These are phyloP conservation scores for Arrhopalites spinosus DNA, from an alignment of 2,888 invertebrate species.

Conservation along the genomic window DNA sequence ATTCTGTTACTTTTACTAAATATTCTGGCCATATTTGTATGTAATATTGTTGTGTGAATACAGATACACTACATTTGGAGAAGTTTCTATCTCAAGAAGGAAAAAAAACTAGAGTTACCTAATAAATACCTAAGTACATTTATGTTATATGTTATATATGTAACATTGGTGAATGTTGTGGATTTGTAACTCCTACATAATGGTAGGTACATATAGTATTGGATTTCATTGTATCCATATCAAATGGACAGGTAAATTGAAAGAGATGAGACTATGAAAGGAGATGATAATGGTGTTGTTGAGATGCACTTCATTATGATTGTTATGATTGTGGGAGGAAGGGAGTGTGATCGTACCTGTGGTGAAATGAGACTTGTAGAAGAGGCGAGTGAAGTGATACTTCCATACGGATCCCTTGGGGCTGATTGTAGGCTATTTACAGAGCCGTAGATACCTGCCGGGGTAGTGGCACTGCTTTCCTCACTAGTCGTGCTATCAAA, in stretches of 20 bases:
- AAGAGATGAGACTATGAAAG: neutral
- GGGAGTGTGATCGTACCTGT: conserved; percentile 60
- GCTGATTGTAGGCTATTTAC: conserved; percentile 57
- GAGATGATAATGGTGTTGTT: neutral
- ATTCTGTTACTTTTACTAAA: too few relatives aligned
- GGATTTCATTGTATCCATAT: neutral
- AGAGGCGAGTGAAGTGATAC: conserved; percentile 66
- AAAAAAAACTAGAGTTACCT: too few relatives aligned
- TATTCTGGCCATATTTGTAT: too few relatives aligned
- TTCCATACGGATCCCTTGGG: conserved; percentile 63
- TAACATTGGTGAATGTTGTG: too few relatives aligned
- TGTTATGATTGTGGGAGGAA: too few relatives aligned
- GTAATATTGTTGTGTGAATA: too few relatives aligned
- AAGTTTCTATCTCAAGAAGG: too few relatives aligned
- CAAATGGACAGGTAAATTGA: neutral
- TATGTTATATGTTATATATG: too few relatives aligned
- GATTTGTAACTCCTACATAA: too few relatives aligned
- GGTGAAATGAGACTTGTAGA: conserved; percentile 66
- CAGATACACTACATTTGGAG: too few relatives aligned
- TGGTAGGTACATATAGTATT: too few relatives aligned
- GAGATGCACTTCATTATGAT: neutral
- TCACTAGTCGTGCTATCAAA: conserved; percentile 65
- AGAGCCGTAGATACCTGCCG: conserved; percentile 58
- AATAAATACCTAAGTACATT: too few relatives aligned
- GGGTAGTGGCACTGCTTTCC: conserved; percentile 58